phyloP scores from a whole-genome alignment of 2,113 vertebrate species.

The Bufo bufo region DNA sequence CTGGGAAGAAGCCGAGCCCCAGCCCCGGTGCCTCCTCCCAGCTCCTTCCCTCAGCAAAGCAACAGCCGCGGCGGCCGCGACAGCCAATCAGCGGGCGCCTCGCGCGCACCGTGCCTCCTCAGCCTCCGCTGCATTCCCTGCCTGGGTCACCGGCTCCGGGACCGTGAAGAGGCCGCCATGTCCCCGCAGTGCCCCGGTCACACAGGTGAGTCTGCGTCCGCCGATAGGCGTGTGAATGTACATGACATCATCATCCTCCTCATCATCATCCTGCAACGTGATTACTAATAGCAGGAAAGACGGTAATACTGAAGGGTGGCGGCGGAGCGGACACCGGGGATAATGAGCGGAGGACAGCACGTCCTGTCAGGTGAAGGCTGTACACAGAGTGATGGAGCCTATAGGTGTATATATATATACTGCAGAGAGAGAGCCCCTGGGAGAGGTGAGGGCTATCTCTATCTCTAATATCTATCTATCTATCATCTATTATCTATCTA shows the following conservation, averaged over 20 bases:
- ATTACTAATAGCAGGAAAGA: not conserved
- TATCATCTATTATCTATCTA: too few species aligned
- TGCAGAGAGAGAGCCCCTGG: too few species aligned
- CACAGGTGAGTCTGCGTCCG: not conserved
- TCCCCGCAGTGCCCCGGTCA: not conserved
- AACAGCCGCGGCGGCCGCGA: not conserved
- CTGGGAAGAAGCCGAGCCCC: too few species aligned
- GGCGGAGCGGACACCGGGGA: not conserved
- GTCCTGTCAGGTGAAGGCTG: too few species aligned
- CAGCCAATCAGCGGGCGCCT: conserved; percentile 22
- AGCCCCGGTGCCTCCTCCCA: not conserved
- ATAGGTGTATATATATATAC: not conserved
- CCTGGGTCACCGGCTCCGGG: not conserved
- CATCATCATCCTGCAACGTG: too few species aligned
- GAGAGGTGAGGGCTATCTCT: too few species aligned
- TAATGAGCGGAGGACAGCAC: too few species aligned
- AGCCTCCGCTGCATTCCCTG: not conserved
- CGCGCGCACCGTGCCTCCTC: too few species aligned
- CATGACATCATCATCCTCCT: not conserved
- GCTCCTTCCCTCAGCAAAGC: not conserved
- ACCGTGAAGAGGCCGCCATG: not conserved
- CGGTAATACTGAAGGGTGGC: not conserved
- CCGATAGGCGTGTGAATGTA: too few species aligned
- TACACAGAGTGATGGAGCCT: too few species aligned
- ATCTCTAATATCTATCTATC: too few species aligned